phyloP scores from a whole-genome alignment of 2,888 invertebrate species.

The Chloroclysta siterata region DNA sequence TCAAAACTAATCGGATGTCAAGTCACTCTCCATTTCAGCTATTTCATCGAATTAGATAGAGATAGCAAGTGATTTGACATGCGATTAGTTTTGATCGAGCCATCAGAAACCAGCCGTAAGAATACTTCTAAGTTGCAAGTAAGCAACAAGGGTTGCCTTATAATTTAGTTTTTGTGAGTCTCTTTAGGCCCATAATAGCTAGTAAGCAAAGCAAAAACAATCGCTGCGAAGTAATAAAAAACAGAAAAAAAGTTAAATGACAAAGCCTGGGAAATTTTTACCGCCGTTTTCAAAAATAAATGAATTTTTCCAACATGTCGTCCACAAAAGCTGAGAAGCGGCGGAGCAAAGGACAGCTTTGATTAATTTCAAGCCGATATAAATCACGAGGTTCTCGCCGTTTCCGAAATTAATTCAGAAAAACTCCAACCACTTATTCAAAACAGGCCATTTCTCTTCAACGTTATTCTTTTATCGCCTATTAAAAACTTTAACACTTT shows the following conservation, averaged over 20 bases:
- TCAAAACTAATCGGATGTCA: no score
- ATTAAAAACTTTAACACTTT: constrained; percentile 14
- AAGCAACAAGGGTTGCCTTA: no score
- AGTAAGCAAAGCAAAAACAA: no score
- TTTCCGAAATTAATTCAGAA: constrained; percentile 45
- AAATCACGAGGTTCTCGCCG: constrained; percentile 48
- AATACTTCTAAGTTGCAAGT: no score
- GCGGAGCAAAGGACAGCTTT: constrained; percentile 38
- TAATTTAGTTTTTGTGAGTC: no score
- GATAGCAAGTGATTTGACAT: no score
- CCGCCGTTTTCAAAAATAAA: constrained; percentile 3
- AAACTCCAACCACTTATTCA: constrained; percentile 34
- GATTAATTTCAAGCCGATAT: constrained; percentile 51
- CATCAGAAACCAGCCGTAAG: no score
- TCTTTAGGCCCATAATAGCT: no score
- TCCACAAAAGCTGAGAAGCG: constrained; percentile 38
- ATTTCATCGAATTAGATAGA: no score
- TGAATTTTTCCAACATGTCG: constrained; percentile 18
- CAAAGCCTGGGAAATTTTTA: neutral
- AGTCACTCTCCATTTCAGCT: no score
- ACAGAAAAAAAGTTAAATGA: neutral
- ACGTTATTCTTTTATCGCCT: constrained; percentile 26
- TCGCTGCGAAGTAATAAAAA: neutral
- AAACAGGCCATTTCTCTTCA: constrained; percentile 28
- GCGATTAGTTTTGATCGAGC: no score